These are phyloP conservation scores for Mellilla xanthometata DNA, from an alignment of 2,888 invertebrate species.

Conservation along the genomic window DNA sequence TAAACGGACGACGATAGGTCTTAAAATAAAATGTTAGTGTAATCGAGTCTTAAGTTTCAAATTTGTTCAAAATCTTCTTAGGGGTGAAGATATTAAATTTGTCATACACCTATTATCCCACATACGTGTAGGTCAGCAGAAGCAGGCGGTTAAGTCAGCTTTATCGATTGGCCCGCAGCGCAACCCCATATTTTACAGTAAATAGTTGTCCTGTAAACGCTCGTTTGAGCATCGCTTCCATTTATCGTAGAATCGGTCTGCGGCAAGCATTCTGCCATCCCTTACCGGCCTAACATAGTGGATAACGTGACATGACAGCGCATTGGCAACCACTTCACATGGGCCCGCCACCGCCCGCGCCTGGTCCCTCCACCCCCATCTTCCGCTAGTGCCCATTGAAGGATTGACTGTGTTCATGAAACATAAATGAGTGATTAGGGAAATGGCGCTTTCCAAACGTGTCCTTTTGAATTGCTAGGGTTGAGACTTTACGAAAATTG, in stretches of 20 bases:
- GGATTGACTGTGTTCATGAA: slow-evolving; percentile 23
- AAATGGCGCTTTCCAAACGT: slow-evolving; percentile 18
- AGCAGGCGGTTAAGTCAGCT: slow-evolving; percentile 25
- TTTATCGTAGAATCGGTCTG: slow-evolving; percentile 51
- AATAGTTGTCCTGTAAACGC: slow-evolving; percentile 52
- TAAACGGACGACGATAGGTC: no score
- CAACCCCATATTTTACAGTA: slow-evolving; percentile 54
- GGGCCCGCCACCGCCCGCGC: slow-evolving; percentile 22
- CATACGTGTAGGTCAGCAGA: slow-evolving; percentile 39
- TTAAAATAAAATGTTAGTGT: no score
- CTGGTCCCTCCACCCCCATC: slow-evolving; percentile 31
- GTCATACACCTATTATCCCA: slow-evolving; percentile 34
- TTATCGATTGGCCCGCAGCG: slow-evolving; percentile 43
- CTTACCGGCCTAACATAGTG: slow-evolving; percentile 50
- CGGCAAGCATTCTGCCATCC: slow-evolving; percentile 44
- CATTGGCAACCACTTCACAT: slow-evolving; percentile 37
- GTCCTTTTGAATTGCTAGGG: slow-evolving; percentile 17
- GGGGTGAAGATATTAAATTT: no score
- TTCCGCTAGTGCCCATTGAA: slow-evolving; percentile 27
- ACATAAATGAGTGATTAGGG: slow-evolving; percentile 26
- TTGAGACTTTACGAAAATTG: slow-evolving; percentile 10
- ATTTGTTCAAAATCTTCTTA: no score
- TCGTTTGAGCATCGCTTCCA: slow-evolving; percentile 49
- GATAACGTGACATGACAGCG: slow-evolving; percentile 58
- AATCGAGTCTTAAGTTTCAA: no score